Evolutionary conservation across 2,113 vertebrate genomes (phyloP).

Genomic region (Strix uralensis): DNA sequence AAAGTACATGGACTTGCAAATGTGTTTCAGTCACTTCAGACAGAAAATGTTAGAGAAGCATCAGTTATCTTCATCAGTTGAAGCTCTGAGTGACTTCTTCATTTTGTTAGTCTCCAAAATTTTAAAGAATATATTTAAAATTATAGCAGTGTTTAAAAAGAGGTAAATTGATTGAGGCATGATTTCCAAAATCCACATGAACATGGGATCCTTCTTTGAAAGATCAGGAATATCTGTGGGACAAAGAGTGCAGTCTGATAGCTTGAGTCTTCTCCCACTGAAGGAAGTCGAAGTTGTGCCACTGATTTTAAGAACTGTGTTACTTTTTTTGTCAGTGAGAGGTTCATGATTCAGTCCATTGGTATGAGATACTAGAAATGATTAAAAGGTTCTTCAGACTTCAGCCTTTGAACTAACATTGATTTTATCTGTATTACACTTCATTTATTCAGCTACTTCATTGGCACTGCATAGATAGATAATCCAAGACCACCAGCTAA

Average conservation of each 20-base stretch:
- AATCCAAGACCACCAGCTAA: background rate
- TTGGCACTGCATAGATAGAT: background rate
- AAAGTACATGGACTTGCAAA: background rate
- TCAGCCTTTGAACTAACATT: background rate
- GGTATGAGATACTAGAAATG: background rate
- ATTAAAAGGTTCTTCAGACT: background rate
- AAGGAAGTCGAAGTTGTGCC: background rate
- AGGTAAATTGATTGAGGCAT: background rate
- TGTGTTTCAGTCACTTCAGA: background rate
- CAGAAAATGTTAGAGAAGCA: background rate
- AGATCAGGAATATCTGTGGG: background rate
- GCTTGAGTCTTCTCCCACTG: background rate
- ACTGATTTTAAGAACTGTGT: background rate
- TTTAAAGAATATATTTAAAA: background rate
- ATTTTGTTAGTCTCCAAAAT: background rate
- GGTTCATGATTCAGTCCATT: background rate
- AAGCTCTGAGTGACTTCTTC: background rate
- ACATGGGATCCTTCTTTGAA: background rate
- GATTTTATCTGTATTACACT: background rate
- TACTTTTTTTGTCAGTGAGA: background rate
- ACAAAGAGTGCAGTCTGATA: background rate
- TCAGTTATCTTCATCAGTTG: background rate
- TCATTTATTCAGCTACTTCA: background rate
- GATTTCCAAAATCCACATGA: background rate
- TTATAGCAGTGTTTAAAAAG: background rate